A percentile compares a stretch with the other conserved stretches of the same genome.
Conservation (phyloP, 1,140 invertebrate genomes). For the Pseudomyrmex pallidus region DNA sequence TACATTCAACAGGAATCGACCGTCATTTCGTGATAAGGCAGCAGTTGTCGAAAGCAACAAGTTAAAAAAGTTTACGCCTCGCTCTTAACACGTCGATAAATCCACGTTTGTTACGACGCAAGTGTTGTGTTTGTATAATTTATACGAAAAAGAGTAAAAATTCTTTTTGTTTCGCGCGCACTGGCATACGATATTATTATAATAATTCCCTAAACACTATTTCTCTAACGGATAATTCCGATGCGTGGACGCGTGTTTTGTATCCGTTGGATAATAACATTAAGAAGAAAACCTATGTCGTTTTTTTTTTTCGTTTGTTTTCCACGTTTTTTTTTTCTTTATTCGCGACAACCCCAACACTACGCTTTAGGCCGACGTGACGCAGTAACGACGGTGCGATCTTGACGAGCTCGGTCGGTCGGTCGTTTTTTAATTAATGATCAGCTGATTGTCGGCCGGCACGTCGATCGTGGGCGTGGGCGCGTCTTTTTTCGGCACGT, state of each 20-base stretch:
- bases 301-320: too few relatives aligned
- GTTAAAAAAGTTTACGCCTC: slow-evolving; percentile 21
- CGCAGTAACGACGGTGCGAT: slow-evolving; percentile 10
- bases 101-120: not conserved
- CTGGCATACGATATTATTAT: slow-evolving; percentile 62
- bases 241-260: not conserved
- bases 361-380: slow-evolving; percentile 23
- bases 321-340: too few relatives aligned
- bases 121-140: slow-evolving; percentile 21
- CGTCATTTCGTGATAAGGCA: slow-evolving; percentile 16
- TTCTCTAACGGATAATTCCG: slow-evolving; percentile 47
- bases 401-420: not conserved
- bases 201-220: slow-evolving; percentile 72
- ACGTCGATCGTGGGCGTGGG: slow-evolving; percentile 80
- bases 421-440: slow-evolving; percentile 78
- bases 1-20: slow-evolving; percentile 79
- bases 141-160: slow-evolving; percentile 71
- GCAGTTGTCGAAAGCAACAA: slow-evolving; percentile 40
- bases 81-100: slow-evolving; percentile 9
- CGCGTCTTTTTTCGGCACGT: slow-evolving; percentile 81
- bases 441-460: slow-evolving; percentile 82
- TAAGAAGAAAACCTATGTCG: slow-evolving; percentile 20
- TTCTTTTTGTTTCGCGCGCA: slow-evolving; percentile 34
- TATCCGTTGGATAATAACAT: slow-evolving; percentile 39
- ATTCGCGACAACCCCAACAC: not conserved